Evolutionary conservation across 2,113 vertebrate species (phyloP), one percentile per base, ranked within the genome.

Genomic region (Sander vitreus): DNA sequence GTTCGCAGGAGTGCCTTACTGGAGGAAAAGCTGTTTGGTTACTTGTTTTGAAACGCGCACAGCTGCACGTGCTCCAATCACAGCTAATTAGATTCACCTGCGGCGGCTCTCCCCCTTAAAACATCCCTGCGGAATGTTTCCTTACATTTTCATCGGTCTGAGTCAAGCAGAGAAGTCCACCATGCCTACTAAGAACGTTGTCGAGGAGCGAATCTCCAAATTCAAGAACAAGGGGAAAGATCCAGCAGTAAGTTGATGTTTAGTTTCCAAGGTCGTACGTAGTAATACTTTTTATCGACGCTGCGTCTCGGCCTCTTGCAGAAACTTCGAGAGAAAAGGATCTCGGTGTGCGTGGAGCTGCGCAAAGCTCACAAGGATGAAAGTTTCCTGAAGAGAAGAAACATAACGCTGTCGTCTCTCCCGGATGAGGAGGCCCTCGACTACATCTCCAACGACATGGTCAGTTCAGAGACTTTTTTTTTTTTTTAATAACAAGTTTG

Each of bases 151-250:
- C n/a, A 2, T 3, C 51, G 2, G 57, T 21, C 36, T 15, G 14
- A 45, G 9, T 36, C 18, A 3, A 23, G 15, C 18, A 10, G 70
- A 18, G 27, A 27, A 4, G 4, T 13, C 55, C 89, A 90, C 55
- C 54, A 98, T 98, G 97, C 84, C 96, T 0, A 84, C 89, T 12
- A 79, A 47, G 47, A 92, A 91, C 0, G 66, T 91, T 54, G 78
- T 80, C 0, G 78, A 85, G 0, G 87, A 95, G 71, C 93, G 96
- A 15, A 39, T 95, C 92, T 93, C 54, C 18, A 94, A 95, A 63
- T 99, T 97, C 86, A 99, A 99, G 82, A 97, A 98, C 85, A 96
- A 95, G 73, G 97, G 97, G 71, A 99, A 97, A 90, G 94, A 97
- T 0, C 39, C 85, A 0, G 82, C 87, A 0, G 97, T 99, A 88